phyloP scores from a whole-genome alignment of 2,797 vertebrate genomes.

The Argya squamiceps region DNA sequence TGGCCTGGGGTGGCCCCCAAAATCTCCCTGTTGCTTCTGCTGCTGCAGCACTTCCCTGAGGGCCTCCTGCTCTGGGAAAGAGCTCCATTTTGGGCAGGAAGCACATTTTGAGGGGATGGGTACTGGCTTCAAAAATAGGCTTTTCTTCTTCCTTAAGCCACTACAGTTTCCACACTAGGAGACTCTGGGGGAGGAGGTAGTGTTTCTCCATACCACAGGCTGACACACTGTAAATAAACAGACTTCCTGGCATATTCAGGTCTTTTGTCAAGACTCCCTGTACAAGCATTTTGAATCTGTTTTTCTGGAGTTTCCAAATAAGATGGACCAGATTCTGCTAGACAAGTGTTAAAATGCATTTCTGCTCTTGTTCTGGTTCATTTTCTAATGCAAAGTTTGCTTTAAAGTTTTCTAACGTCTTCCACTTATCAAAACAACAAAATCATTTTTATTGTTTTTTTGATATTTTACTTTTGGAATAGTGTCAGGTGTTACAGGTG shows the following conservation, averaged over 20 bases:
- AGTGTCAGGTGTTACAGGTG: background rate
- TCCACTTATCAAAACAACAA: background rate
- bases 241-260: background rate
- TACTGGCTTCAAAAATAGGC: background rate
- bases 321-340: background rate
- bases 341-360: background rate
- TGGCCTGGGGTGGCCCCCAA: no score
- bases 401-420: background rate
- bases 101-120: background rate
- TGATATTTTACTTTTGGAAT: background rate
- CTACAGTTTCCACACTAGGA: background rate
- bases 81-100: background rate
- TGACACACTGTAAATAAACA: background rate
- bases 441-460: background rate
- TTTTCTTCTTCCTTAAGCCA: background rate
- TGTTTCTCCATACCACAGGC: background rate
- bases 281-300: background rate
- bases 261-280: background rate
- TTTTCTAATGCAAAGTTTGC: background rate
- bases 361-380: background rate
- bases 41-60: background rate
- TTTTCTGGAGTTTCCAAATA: background rate
- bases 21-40: background rate
- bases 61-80: fast-evolving
- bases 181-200: background rate